A percentile compares a stretch with the other conserved stretches of the same genome.
Conservation (phyloP, 2,113 vertebrate species). For the Tapirus terrestris region DNA sequence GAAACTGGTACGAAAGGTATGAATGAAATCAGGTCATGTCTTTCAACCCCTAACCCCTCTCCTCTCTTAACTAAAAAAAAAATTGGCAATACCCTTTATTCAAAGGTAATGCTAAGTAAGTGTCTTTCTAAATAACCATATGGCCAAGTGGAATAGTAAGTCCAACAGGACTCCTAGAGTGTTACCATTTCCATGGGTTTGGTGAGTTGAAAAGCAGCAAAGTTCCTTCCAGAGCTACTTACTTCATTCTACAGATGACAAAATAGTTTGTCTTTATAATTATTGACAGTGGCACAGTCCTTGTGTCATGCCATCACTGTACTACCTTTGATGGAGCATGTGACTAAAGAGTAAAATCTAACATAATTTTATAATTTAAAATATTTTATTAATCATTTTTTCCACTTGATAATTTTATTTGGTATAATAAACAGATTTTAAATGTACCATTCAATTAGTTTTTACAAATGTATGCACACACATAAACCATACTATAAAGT, state of each 20-base stretch:
- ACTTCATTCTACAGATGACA: neutral
- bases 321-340: neutral
- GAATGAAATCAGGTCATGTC: neutral
- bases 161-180: neutral
- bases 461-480: neutral
- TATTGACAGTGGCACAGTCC: no score
- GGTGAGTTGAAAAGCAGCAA: neutral
- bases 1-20: neutral
- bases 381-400: neutral
- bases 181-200: neutral
- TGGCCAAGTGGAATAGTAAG: neutral
- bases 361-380: neutral
- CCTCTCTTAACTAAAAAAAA: neutral
- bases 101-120: neutral
- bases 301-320: accelerated
- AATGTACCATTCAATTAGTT: neutral
- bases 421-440: neutral
- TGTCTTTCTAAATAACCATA: neutral
- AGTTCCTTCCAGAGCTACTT: neutral
- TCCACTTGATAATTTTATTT: neutral
- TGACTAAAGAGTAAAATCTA: neutral
- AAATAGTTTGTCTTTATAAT: neutral
- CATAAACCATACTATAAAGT: neutral
- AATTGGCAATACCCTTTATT: neutral
- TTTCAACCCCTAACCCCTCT: neutral